phyloP scores from a whole-genome alignment of 2,113 vertebrate species.

The Campylorhamphus procurvoides region DNA sequence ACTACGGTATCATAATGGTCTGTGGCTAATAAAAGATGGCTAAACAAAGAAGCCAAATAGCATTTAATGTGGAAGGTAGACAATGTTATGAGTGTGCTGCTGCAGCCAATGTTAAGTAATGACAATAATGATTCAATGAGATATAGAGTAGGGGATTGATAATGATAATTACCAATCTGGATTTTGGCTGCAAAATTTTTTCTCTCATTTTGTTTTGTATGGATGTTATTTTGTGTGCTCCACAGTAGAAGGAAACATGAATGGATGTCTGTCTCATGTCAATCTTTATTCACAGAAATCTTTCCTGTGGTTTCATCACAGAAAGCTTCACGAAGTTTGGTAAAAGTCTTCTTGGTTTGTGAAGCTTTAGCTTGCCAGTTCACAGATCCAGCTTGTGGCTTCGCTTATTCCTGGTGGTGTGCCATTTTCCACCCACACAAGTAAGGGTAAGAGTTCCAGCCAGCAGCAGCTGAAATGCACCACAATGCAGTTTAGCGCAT shows the following conservation, averaged over 20 bases:
- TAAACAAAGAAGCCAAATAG: background rate
- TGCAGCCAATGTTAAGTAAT: background rate
- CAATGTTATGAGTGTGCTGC: background rate
- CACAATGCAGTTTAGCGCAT: background rate
- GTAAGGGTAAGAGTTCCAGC: background rate
- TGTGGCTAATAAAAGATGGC: background rate
- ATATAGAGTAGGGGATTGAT: background rate
- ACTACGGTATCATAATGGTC: background rate
- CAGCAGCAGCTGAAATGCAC: background rate
- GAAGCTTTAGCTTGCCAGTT: background rate
- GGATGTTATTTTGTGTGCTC: background rate
- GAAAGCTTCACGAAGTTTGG: background rate
- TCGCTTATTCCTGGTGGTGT: background rate
- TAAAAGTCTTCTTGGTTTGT: background rate
- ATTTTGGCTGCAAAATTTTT: background rate
- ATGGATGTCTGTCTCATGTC: background rate
- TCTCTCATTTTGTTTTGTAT: background rate
- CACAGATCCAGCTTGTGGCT: background rate
- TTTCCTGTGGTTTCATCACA: background rate
- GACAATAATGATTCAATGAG: background rate
- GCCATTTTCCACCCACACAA: background rate
- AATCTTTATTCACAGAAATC: background rate
- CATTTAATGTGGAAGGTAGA: background rate
- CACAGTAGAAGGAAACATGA: background rate
- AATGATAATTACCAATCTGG: background rate